Conservation (phyloP, 2,113 vertebrate species). For the Epinephelus lanceolatus region DNA sequence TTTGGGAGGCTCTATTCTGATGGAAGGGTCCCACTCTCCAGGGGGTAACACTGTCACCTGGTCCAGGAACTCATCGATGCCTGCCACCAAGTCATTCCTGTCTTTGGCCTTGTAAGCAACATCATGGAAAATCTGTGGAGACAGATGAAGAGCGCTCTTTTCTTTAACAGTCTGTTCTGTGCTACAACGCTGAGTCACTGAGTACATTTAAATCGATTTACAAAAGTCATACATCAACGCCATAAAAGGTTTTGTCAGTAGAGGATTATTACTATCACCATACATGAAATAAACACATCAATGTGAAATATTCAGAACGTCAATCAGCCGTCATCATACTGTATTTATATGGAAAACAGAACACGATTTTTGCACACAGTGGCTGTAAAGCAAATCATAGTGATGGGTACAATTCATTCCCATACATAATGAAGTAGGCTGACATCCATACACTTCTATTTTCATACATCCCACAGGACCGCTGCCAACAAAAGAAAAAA, state of each 20-base stretch:
- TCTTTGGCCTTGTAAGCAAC: conserved; percentile 99
- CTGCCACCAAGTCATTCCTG: conserved; percentile 95
- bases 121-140: conserved; percentile 94
- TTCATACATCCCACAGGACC: conserved; percentile 43
- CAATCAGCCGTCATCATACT: background rate
- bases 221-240: background rate
- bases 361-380: background rate
- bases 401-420: conserved; percentile 13
- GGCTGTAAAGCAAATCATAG: conserved; percentile 1
- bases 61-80: conserved; percentile 98
- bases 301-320: background rate
- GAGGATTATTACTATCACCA: background rate
- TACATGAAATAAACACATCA: background rate
- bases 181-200: background rate
- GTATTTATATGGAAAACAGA: background rate
- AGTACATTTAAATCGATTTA: background rate
- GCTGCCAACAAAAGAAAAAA: background rate
- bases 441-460: conserved; percentile 35
- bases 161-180: background rate
- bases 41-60: conserved; percentile 98
- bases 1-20: conserved; percentile 99
- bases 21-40: conserved; percentile 99
- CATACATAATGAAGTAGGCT: conserved; percentile 23
- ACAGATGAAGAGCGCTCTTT: background rate
- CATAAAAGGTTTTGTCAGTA: background rate